Evolutionary conservation across 2,888 invertebrate genomes (phyloP), one percentile per base, ranked within the genome.

Genomic region (Agonopterix alstromeriana): DNA sequence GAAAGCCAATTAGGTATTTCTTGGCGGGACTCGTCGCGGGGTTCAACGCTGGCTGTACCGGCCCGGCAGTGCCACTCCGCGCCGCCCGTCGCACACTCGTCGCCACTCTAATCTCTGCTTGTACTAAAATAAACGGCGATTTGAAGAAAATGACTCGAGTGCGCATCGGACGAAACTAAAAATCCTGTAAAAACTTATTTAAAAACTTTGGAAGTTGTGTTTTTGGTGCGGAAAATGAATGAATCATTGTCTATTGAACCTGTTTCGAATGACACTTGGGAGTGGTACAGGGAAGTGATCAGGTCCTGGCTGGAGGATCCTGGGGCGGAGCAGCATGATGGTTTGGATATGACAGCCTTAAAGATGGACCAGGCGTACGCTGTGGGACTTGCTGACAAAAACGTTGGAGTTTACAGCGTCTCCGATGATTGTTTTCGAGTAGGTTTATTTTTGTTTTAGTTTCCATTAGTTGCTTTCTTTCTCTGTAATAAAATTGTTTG

Each of bases 361-460:
- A 73, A 77, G 53, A 90, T 92, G 65, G 94, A 95, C 65, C 82
- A 94, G 76, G 94, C 94, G 0, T 94, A 92, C 61, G 74, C 90
- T 61, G 78, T 83, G 50, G 80, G 90, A 36, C 58, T 55, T 47
- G 72, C 83, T 9, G 79, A 79, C 12, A 67, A 65, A 5, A 70
- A 73, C 50, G 80, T 89, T 9, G 91, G 90, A 65, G 78, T 94
- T 3, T 94, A 94, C 65, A 84, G 90, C 14, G 90, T 94, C 0
- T 93, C 93, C 11, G 91, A 92, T 48, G 93, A 94, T 63, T 95
- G 95, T 65, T 90, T 92, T 66, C 85, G 90, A 76, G 95, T 94
- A 76, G 90, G 90, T 81, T 27, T 40, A 36, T 42, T 47, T 43
- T 46, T 35, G 1, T 4, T 27, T 27, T 5, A 5, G 2, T 3